Evolutionary conservation across 2,888 invertebrate species (phyloP), one percentile per base, ranked within the genome.

Genomic region (Sinopyrophorus schimmeli): DNA sequence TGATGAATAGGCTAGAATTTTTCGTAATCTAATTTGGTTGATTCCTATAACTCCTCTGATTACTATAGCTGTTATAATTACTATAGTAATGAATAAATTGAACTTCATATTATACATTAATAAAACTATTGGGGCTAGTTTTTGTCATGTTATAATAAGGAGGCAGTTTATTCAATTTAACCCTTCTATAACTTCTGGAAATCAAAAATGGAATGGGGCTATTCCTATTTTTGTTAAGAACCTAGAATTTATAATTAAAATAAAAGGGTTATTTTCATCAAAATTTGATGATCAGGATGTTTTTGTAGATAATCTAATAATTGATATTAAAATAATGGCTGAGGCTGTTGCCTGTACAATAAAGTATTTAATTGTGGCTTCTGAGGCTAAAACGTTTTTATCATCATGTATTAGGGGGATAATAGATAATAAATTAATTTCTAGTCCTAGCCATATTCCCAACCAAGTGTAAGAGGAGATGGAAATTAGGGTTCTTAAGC

Each of bases 311-410:
- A 66, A 65, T 71, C 70, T 64, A 74, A 77, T 63, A 58, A 72
- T 56, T 20, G 66, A 55, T 67, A 80, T 77, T 71, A 80, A 64
- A 58, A 81, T 72, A 58, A 79, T 74, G 58, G 76, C 73, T 10
- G 81, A 82, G 0, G 80, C 78, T 70, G 81, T 71, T 15, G 79
- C 73, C 78, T 81, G 81, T 1, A 71, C 74, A 63, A 82, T 56
- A 70, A 82, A 82, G 67, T 82, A 82, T 75, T 81, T 81, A 72
- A 82, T 65, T 0, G 77, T 73, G n/a, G 80, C 71, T 77, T 81
- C 80, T 1, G 76, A 72, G 0, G 75, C 66, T 61, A 76, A 54
- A 60, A 77, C 62, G 67, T 80, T 80, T 66, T 74, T 75, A 17
- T 69, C 69, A 27, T 71, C 73, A 55, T 81, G 77, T 65, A 24